phyloP scores from a whole-genome alignment of 1,140 invertebrate species.

The Myzus persicae region DNA sequence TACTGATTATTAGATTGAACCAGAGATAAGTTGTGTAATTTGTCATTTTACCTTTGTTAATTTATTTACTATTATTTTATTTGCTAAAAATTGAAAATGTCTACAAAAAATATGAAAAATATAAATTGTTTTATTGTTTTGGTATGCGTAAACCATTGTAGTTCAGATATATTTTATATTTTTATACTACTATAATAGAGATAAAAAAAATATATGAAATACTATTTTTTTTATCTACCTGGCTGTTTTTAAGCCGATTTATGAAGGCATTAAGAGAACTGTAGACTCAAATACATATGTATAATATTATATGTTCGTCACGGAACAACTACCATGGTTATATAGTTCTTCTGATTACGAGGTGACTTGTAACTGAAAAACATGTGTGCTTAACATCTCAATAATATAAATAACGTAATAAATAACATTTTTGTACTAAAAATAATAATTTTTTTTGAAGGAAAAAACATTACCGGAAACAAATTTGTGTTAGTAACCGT shows the following conservation, averaged over 20 bases:
- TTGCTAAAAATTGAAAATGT: no score
- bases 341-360: conserved; percentile 21
- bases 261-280: neutral
- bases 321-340: conserved; percentile 35
- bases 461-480: conserved; percentile 53
- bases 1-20: neutral
- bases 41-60: neutral
- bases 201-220: neutral
- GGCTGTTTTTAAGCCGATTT: neutral
- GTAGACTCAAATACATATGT: neutral
- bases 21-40: neutral
- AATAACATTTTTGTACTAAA: conserved; percentile 23
- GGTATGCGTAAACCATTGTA: neutral
- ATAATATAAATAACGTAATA: conserved; percentile 39
- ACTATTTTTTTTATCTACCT: conserved; percentile 15
- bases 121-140: neutral
- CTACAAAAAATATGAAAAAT: neutral
- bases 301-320: conserved; percentile 41
- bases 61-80: neutral
- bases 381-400: conserved; percentile 27
- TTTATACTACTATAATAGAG: neutral
- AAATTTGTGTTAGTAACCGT: conserved; percentile 48
- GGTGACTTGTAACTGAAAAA: conserved; percentile 30
- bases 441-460: conserved; percentile 37
- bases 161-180: neutral